These are phyloP conservation scores for Anoncus sp. DNA, from an alignment of 2,888 invertebrate species.

Conservation along the genomic window DNA sequence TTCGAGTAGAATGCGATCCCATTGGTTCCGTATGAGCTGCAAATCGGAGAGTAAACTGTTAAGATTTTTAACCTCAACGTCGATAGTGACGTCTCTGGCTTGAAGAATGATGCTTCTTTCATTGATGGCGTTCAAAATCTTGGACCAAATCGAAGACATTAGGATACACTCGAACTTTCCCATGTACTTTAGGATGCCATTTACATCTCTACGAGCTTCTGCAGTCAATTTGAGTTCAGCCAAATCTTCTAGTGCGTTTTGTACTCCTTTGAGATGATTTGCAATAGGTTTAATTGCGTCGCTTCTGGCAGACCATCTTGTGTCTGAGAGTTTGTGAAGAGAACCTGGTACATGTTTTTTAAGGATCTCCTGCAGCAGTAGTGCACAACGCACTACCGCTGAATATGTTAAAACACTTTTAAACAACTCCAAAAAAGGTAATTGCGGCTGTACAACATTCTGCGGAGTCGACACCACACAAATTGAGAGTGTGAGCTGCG, in stretches of 20 bases:
- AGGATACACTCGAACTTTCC: too few species aligned
- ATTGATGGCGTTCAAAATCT: too few species aligned
- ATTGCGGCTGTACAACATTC: slow-evolving; percentile 1
- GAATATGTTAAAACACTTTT: slow-evolving; percentile 15
- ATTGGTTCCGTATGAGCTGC: too few species aligned
- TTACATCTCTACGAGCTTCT: too few species aligned
- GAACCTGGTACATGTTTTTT: slow-evolving; percentile 15
- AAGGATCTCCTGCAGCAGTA: slow-evolving; percentile 4
- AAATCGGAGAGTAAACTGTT: too few species aligned
- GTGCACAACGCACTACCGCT: slow-evolving; percentile 25
- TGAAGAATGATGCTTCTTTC: too few species aligned
- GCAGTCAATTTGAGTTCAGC: too few species aligned
- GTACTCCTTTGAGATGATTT: slow-evolving; percentile 10
- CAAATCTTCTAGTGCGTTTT: slow-evolving; percentile 2
- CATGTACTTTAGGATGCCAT: too few species aligned
- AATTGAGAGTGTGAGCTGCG: slow-evolving; percentile 43
- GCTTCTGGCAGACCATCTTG: slow-evolving; percentile 28
- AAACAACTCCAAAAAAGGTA: slow-evolving; percentile 20
- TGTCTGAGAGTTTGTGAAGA: slow-evolving; percentile 12
- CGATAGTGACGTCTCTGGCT: too few species aligned
- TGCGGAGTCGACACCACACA: slow-evolving; percentile 50
- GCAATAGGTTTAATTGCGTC: slow-evolving; percentile 26
- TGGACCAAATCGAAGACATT: too few species aligned
- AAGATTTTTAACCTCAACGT: too few species aligned
- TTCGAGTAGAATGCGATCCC: too few species aligned